Percentiles rank a stretch among this genome's conserved stretches.
Evolutionary conservation across 2,113 vertebrate species (phyloP).

Genomic region (Monopterus albus): DNA sequence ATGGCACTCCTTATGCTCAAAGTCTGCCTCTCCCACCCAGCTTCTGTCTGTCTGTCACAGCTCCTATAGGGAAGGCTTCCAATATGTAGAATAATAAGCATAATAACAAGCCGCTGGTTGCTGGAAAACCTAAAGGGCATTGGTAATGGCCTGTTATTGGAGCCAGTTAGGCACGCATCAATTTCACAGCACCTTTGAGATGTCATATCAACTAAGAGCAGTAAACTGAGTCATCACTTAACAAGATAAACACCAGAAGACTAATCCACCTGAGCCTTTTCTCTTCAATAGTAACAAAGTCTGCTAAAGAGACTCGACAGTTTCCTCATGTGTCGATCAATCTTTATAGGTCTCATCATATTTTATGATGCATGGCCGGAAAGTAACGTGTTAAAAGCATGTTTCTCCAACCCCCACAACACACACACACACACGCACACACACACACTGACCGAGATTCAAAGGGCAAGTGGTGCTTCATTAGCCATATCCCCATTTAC

Average conservation of each 20-base stretch:
- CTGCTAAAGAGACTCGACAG: background rate
- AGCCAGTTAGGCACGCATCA: conserved; percentile 30
- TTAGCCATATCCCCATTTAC: conserved; percentile 76
- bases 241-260: background rate
- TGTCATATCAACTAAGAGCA: conserved; percentile 9
- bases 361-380: conserved; percentile 25
- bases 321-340: background rate
- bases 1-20: conserved; percentile 55
- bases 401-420: conserved; percentile 60
- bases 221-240: conserved; percentile 56
- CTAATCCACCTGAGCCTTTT: background rate
- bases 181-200: conserved; percentile 8
- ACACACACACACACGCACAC: too few species aligned
- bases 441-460: conserved; percentile 73
- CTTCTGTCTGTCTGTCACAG: conserved; percentile 73
- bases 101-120: conserved; percentile 48
- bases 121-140: background rate
- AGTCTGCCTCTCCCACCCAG: conserved; percentile 63
- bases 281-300: background rate
- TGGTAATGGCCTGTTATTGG: conserved; percentile 31
- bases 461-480: conserved; percentile 80
- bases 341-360: background rate
- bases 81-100: conserved; percentile 74
- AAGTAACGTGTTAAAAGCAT: conserved; percentile 56
- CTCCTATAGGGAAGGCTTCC: conserved; percentile 58